Conservation (phyloP, 2,797 vertebrate species). For the Phyllotis vaccarum region DNA sequence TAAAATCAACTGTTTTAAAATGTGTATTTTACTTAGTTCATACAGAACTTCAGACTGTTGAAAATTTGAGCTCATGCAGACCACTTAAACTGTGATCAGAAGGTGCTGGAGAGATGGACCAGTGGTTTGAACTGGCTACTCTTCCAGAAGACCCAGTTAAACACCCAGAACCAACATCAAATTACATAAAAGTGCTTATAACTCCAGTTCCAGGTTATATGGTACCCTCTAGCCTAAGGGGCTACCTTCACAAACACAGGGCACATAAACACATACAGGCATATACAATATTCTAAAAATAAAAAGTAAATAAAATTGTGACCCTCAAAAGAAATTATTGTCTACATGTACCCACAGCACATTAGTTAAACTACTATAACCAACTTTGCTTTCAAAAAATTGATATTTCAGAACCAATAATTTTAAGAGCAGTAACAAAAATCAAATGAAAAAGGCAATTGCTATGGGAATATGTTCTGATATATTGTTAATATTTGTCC, state of each 20-base stretch:
- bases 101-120: background rate
- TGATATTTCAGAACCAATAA: background rate
- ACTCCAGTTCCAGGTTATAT: background rate
- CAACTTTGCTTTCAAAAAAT: background rate
- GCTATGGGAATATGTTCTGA: no score
- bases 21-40: background rate
- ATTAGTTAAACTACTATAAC: background rate
- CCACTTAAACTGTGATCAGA: background rate
- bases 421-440: conserved; percentile 7
- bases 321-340: background rate
- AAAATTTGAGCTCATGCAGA: background rate
- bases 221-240: background rate
- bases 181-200: background rate
- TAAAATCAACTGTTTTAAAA: background rate
- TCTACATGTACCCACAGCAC: background rate
- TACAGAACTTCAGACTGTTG: background rate
- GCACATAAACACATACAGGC: background rate
- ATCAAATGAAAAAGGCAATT: background rate
- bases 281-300: background rate
- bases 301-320: background rate
- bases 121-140: background rate
- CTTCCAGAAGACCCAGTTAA: background rate
- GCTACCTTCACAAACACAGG: background rate
- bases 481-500: no score
- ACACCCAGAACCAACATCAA: background rate